Base-by-base conservation (phyloP, 2,888 invertebrate genomes). In the Synergus itoensis region DNA sequence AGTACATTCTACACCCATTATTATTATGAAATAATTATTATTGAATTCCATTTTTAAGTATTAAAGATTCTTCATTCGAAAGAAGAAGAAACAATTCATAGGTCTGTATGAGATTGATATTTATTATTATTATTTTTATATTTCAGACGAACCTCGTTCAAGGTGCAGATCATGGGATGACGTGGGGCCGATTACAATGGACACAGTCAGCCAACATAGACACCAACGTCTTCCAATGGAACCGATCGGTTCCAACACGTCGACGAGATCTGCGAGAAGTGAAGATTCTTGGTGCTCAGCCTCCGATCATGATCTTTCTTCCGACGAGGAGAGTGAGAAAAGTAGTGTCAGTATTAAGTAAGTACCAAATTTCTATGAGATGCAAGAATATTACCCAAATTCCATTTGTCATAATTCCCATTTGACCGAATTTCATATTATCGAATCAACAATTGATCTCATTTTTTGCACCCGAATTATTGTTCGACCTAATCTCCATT, bases 91-190 rank as follows among this genome's bases (percentile, higher is more conserved):
- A 36, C 36, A 36, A 36, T 36, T 36, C 5, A n/a, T 8, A n/a
- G 16, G n/a, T 53, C n/a, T n/a, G 0, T 48, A 5, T 53, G 53
- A 8, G n/a, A n/a, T 53, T 53, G 43, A 11, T 0, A n/a, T n/a
- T n/a, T n/a, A 53, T 8, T n/a, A 9, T 18, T 57, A 9, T 18
- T 57, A n/a, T 41, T 12, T 57, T 75, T 41, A 40, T 8, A 41
- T 84, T 93, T 28, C 93, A 96, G 97, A 97, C 96, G 97, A 97
- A 93, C 95, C 96, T 89, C 95, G 95, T 93, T 93, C 96, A 92
- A 94, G 94, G 91, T 95, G 96, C 83, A 95, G 95, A 92, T 95
- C 95, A 91, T 96, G 96, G 96, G 96, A 96, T 93, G 96, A 96
- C 89, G 92, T 92, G 90, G 91, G 90, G 76, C 87, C 90, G 81